Evolutionary conservation across 2,888 invertebrate genomes (phyloP).

Genomic region (Archaeoteleia sp.): DNA sequence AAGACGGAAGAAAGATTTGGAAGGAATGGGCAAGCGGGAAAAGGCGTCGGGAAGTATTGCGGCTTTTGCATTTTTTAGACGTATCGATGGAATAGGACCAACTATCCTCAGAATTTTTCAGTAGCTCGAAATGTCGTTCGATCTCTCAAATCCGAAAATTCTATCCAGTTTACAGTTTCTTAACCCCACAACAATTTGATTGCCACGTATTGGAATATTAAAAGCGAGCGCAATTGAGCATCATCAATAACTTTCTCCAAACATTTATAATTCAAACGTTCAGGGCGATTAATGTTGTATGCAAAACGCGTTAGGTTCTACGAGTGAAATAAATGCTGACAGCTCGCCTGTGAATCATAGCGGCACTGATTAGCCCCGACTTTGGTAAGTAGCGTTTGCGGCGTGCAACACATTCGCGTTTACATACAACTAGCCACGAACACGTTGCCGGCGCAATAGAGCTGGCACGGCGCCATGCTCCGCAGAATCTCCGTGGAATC

Average conservation of each 20-base stretch:
- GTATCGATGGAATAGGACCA: slow-evolving; percentile 22
- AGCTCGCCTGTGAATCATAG: slow-evolving; percentile 45
- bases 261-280: slow-evolving; percentile 15
- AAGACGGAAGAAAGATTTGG: slow-evolving; percentile 28
- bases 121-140: too few species aligned
- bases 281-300: slow-evolving; percentile 20
- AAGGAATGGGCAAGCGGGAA: slow-evolving; percentile 5
- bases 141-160: not conserved
- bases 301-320: slow-evolving; percentile 36
- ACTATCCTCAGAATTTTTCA: too few species aligned
- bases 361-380: slow-evolving; percentile 49
- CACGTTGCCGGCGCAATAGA: slow-evolving; percentile 44
- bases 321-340: slow-evolving; percentile 48
- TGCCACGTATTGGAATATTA: too few species aligned
- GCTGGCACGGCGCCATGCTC: slow-evolving; percentile 56
- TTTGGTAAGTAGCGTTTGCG: slow-evolving; percentile 52
- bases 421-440: slow-evolving; percentile 49
- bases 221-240: too few species aligned
- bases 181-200: too few species aligned
- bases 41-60: slow-evolving; percentile 23
- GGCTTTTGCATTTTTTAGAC: slow-evolving; percentile 38
- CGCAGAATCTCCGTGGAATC: slow-evolving; percentile 61
- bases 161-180: slow-evolving; percentile 6
- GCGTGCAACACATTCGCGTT: slow-evolving; percentile 46
- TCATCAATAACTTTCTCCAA: too few species aligned